Evolutionary conservation across 2,888 invertebrate genomes (phyloP), one percentile per base, ranked within the genome.

Genomic region (Barypeithes pellucidus): DNA sequence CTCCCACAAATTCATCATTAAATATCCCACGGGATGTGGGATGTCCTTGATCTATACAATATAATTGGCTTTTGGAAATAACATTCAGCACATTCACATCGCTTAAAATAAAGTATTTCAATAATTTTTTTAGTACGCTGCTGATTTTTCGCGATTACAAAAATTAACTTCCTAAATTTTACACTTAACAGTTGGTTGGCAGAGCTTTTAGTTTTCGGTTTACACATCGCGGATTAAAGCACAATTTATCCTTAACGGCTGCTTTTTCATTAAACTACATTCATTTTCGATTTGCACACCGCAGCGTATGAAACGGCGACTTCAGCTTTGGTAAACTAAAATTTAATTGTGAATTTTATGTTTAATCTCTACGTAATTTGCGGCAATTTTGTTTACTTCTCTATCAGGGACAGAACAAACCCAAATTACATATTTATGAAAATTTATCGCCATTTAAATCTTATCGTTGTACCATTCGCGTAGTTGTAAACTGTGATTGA

Each of bases 111-210:
- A 3, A 5, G 8, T 33, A 33, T 33, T 5, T 33, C 8, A 33
- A 8, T 33, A 4, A 33, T 33, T 8, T 33, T 41, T 41, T 41
- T 41, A 18, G 5, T 18, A 18, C 18, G 8, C 47, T 18, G 12
- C n/a, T 50, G 50, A 50, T n/a, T 11, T 50, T 11, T n/a, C 9
- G 0, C 50, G 2, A 11, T 22, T 22, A 24, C 11, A 29, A 52
- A 52, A 52, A 29, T 14, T 29, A 33, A 16, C 29, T 29, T 57
- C 18, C 18, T 33, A 33, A 57, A 33, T 33, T 33, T 57, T 11
- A 57, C 16, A 33, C 33, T 33, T 57, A 57, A 57, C 54, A 57
- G 54, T 57, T 57, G 9, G 54, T 33, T 57, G 5, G 54, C 54
- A 11, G 33, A 8, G 54, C 54, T 33, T 57, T 57, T 57, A 18